Conservation (phyloP, 2,797 vertebrate species). For the Poeciliopsis gracilis region DNA sequence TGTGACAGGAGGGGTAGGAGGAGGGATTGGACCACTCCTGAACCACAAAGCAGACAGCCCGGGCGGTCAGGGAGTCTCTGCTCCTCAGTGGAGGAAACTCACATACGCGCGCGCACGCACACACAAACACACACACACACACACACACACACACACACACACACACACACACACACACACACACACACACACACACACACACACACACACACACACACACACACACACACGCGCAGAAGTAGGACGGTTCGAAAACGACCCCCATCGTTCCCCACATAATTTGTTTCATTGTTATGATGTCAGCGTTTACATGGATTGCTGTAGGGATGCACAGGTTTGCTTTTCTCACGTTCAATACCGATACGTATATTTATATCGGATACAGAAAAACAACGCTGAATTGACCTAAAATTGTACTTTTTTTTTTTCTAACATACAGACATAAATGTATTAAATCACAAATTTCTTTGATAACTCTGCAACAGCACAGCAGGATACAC, state of each 20-base stretch:
- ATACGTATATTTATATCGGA: too few relatives aligned
- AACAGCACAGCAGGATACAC: too few relatives aligned
- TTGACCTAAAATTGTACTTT: too few relatives aligned
- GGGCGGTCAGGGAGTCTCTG: constrained; percentile 57
- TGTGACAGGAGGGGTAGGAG: constrained; percentile 61
- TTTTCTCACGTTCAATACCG: too few relatives aligned
- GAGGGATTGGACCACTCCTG: constrained; percentile 56
- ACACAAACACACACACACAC: not conserved
- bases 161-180: not conserved
- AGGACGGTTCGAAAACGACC: constrained; percentile 1
- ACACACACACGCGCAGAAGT: not conserved
- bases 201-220: too few relatives aligned
- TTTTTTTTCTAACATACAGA: too few relatives aligned
- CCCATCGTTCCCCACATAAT: not conserved
- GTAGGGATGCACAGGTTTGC: not conserved
- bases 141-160: not conserved
- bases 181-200: not conserved
- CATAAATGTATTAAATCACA: too few relatives aligned
- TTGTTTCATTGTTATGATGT: not conserved
- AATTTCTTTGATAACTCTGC: too few relatives aligned
- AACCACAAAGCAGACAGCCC: constrained; percentile 45
- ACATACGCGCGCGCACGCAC: not conserved
- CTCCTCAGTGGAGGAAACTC: constrained; percentile 28
- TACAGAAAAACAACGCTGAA: too few relatives aligned
- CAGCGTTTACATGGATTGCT: not conserved